Percentiles rank a stretch among this genome's conserved stretches.
Evolutionary conservation across 2,113 vertebrate species (phyloP).

Genomic region (Haliaeetus leucogaster): DNA sequence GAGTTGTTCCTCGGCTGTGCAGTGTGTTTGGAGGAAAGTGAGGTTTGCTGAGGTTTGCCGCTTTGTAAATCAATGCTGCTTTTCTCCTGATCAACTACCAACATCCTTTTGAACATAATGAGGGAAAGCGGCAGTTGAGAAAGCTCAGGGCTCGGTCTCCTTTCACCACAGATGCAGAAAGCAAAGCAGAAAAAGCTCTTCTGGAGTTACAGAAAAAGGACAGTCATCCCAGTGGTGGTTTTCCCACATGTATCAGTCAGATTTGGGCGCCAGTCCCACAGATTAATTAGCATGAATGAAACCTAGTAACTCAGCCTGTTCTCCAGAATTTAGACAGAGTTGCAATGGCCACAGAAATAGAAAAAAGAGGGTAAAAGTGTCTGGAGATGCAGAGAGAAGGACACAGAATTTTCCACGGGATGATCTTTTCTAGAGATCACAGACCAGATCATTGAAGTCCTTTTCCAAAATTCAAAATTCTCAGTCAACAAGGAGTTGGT

Average conservation of each 20-base stretch:
- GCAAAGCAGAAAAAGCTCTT: neutral
- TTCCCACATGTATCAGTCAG: neutral
- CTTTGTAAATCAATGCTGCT: neutral
- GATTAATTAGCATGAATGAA: neutral
- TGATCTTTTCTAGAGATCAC: neutral
- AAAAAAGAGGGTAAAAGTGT: neutral
- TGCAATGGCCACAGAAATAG: neutral
- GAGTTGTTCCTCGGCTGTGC: accelerated
- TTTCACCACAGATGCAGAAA: neutral
- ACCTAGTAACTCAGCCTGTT: neutral
- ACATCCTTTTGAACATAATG: neutral
- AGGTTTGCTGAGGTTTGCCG: neutral
- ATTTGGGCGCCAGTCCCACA: neutral
- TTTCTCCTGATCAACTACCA: neutral
- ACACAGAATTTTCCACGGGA: neutral
- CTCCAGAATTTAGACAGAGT: neutral
- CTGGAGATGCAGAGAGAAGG: neutral
- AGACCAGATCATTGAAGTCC: neutral
- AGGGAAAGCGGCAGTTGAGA: neutral
- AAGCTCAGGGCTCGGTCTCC: neutral
- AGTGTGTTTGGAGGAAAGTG: accelerated
- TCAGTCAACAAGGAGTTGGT: neutral
- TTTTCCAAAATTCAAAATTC: slow-evolving; percentile 34
- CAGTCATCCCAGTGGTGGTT: neutral
- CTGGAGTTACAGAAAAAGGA: neutral